Base-by-base conservation (phyloP, 2,888 invertebrate species). In the Sarcophaga subvicina region DNA sequence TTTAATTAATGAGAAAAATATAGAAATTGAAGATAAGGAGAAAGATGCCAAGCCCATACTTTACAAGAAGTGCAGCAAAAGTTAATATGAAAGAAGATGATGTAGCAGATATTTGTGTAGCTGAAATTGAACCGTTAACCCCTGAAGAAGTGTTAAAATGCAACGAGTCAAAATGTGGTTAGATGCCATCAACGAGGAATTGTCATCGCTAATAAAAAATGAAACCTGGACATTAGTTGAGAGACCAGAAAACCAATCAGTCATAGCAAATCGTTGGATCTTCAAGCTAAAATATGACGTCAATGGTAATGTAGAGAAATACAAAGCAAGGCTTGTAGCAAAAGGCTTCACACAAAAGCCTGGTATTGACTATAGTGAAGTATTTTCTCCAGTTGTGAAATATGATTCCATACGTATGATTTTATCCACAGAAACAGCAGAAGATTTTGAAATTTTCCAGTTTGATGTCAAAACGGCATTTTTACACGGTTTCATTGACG, bases 391-490 rank as follows among this genome's bases (percentile, higher is more conserved):
- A 17, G 88, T 89, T 0, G 87, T 89, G 2, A 83, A 82, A 54
- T 86, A 88, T 37, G 87, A 84, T 1, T 89, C 88, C 6, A 81
- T 89, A 11, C 54, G 88, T 22, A 49, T 49, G 20, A 67, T 89
- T 20, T 66, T 88, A 22, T 63, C 89, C 22, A 75, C 88, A 20
- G 88, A 85, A 67, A 84, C 87, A 25, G 67, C 75, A 49, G 62
- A 82, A 59, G 78, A 80, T 67, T 47, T 88, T 17, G 72, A 88
- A 4, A 79, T 89, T 17, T 66, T 72, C 25, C 88, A 88, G 11
- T 89, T 89, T 47, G 89, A 89, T 59, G 85, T 88, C 2, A 88
- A 89, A 47, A 89, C 88, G 12, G 89, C 89, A 2, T 89, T 89
- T 80, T 75, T 89, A 4, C 83, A 89, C 64, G 88, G 89, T 2